Evolutionary conservation across 2,797 vertebrate genomes (phyloP).

Genomic region (Crocodylus rhombifer): DNA sequence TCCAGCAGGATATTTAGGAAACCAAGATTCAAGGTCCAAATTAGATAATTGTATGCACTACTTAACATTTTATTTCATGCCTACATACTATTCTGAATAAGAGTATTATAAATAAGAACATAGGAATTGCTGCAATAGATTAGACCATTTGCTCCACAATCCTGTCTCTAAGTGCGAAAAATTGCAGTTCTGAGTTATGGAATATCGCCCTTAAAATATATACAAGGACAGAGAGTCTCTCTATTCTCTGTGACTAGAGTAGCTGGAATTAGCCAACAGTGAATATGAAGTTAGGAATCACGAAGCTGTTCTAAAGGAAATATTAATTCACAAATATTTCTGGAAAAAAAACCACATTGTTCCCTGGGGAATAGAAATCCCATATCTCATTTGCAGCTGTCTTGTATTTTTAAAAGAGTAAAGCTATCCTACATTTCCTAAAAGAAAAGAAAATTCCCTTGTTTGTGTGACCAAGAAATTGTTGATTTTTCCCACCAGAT

Average conservation of each 20-base stretch:
- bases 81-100: background rate
- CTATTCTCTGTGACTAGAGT: background rate
- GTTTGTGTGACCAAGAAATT: background rate
- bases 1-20: no score
- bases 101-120: background rate
- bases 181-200: background rate
- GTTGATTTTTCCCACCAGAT: background rate
- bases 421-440: background rate
- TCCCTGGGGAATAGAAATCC: background rate
- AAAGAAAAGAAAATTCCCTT: background rate
- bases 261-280: background rate
- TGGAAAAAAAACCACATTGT: background rate
- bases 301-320: background rate
- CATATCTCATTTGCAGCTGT: background rate
- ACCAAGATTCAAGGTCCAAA: background rate
- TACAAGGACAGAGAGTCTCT: background rate
- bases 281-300: background rate
- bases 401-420: background rate
- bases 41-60: background rate
- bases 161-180: background rate
- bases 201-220: background rate
- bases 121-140: background rate
- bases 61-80: background rate
- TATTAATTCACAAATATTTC: background rate
- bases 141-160: background rate